phyloP scores from a whole-genome alignment of 2,113 vertebrate genomes.

The Bothrops jararaca region DNA sequence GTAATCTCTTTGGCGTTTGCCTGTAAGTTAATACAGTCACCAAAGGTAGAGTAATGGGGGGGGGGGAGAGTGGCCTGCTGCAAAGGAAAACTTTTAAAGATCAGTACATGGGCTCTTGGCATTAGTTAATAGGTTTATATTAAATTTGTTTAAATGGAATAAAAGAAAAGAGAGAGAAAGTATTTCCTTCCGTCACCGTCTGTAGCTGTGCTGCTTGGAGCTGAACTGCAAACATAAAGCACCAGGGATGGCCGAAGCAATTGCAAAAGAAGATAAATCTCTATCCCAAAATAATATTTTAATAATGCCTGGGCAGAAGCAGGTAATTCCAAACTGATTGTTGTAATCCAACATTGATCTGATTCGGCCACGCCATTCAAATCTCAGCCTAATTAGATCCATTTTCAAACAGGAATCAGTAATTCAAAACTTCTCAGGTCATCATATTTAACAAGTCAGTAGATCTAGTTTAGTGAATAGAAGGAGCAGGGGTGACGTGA shows the following conservation, averaged over 20 bases:
- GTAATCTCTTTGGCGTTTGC: background rate
- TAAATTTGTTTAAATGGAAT: too few relatives aligned
- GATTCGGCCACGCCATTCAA: background rate
- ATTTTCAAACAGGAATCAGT: background rate
- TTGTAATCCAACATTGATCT: background rate
- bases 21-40: background rate
- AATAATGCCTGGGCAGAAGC: background rate
- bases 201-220: background rate
- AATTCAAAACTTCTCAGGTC: background rate
- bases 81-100: background rate
- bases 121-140: background rate
- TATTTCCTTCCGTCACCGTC: background rate
- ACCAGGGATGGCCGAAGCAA: background rate
- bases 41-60: background rate
- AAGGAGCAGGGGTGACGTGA: fast-evolving
- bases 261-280: background rate
- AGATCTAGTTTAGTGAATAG: too few relatives aligned
- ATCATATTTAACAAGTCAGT: background rate
- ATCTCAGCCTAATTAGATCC: background rate
- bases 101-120: background rate
- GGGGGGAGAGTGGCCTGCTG: background rate
- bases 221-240: background rate
- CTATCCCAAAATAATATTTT: background rate
- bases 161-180: background rate
- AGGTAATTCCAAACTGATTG: background rate